phyloP scores from a whole-genome alignment of 92 coral and sea anemone species.

The Isaurus tuberculatus region DNA sequence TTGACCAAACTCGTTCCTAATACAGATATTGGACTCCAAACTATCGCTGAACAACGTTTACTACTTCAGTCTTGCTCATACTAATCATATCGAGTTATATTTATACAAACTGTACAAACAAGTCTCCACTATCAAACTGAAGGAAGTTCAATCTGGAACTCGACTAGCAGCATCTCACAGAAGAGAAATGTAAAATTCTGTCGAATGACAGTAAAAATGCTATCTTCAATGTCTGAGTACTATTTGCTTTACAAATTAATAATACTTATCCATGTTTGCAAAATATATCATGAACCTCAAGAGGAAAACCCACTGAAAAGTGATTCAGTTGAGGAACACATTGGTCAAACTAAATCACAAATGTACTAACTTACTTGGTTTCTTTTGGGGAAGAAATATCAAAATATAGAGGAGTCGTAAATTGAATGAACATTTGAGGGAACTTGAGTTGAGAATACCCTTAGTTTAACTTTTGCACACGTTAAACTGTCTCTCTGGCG shows the following conservation, averaged over 20 bases:
- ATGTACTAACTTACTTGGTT: slow-evolving; percentile 32
- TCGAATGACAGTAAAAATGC: slow-evolving; percentile 52
- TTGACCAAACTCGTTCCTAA: slow-evolving; percentile 86
- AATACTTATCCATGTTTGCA: slow-evolving; percentile 62
- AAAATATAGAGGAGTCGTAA: slow-evolving; percentile 38
- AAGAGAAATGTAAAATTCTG: slow-evolving; percentile 56
- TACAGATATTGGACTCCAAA: slow-evolving; percentile 52
- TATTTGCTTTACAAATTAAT: slow-evolving; percentile 86
- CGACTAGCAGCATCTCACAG: slow-evolving; percentile 25
- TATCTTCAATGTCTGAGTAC: slow-evolving; percentile 69
- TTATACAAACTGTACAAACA: slow-evolving; percentile 66
- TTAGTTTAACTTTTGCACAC: slow-evolving; percentile 47
- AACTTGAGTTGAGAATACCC: slow-evolving; percentile 52
- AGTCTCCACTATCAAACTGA: slow-evolving; percentile 38
- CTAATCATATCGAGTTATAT: slow-evolving; percentile 67
- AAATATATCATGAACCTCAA: slow-evolving; percentile 47
- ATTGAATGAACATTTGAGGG: slow-evolving; percentile 54
- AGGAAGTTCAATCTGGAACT: slow-evolving; percentile 27
- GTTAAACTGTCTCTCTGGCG: slow-evolving; percentile 73
- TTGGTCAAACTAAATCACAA: slow-evolving; percentile 28
- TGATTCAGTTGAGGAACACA: slow-evolving; percentile 18
- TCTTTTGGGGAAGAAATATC: slow-evolving; percentile 22
- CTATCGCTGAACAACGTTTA: not conserved
- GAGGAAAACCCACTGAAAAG: slow-evolving; percentile 20
- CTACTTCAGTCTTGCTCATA: slow-evolving; percentile 18